These are phyloP conservation scores for Calephelis nemesis DNA, from an alignment of 1,140 invertebrate species.

Conservation along the genomic window DNA sequence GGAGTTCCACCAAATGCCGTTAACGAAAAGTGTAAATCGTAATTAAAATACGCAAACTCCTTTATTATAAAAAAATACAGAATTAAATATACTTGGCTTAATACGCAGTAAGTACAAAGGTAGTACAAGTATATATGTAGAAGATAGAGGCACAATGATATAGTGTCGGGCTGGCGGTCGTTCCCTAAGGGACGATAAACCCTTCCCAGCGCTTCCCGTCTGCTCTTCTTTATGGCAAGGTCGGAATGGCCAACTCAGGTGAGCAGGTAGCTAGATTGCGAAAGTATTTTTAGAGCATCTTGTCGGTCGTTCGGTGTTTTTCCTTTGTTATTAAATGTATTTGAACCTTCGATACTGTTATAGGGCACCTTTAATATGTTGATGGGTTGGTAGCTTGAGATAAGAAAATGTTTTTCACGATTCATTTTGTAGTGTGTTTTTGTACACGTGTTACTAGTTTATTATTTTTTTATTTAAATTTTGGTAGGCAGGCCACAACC, in stretches of 20 bases:
- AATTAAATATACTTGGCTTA: slow-evolving; percentile 56
- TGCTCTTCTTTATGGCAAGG: slow-evolving; percentile 77
- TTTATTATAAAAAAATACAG: slow-evolving; percentile 23
- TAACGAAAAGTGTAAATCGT: too few species aligned
- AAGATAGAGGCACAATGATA: slow-evolving; percentile 73
- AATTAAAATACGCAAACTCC: too few species aligned
- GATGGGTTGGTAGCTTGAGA: slow-evolving; percentile 45
- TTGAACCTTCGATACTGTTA: slow-evolving; percentile 59
- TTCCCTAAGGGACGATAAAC: slow-evolving; percentile 76
- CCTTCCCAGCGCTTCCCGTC: slow-evolving; percentile 71
- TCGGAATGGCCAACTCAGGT: slow-evolving; percentile 72
- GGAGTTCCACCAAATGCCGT: too few species aligned
- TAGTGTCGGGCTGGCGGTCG: slow-evolving; percentile 71
- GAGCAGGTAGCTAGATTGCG: slow-evolving; percentile 75
- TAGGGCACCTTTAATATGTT: slow-evolving; percentile 57
- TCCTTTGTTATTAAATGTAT: slow-evolving; percentile 75
- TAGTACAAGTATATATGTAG: slow-evolving; percentile 45
- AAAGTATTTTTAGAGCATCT: slow-evolving; percentile 78
- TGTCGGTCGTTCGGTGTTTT: slow-evolving; percentile 70
- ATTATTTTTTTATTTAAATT: too few species aligned
- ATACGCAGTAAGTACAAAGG: slow-evolving; percentile 59
- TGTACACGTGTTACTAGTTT: background rate
- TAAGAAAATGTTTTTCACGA: slow-evolving; percentile 41
- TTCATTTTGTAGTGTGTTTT: slow-evolving; percentile 17
- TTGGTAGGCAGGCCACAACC: too few species aligned